phyloP scores from a whole-genome alignment of 2,797 vertebrate genomes.

The Kryptolebias ocellatus region DNA sequence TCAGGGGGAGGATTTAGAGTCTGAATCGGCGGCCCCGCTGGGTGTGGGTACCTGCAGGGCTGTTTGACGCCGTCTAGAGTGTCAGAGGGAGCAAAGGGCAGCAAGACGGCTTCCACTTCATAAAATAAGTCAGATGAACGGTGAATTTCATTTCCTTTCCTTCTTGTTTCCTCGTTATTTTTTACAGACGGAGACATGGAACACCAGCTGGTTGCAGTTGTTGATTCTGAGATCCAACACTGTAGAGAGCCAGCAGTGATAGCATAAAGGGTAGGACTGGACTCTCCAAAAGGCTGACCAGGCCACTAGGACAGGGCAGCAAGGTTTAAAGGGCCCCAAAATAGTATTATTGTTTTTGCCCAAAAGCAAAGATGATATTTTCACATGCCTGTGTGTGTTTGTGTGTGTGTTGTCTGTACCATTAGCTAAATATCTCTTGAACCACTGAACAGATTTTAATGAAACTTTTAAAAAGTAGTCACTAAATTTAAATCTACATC shows the following conservation, averaged over 20 bases:
- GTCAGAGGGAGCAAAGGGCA: slow-evolving; percentile 44
- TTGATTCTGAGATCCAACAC: slow-evolving; percentile 24
- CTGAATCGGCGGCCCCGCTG: slow-evolving; percentile 61
- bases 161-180: slow-evolving; percentile 17
- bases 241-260: slow-evolving; percentile 6
- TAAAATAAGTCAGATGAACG: slow-evolving; percentile 23
- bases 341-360: neutral
- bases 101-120: slow-evolving; percentile 27
- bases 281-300: no score
- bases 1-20: slow-evolving; percentile 72
- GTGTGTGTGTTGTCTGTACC: no score
- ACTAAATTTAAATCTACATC: no score
- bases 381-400: no score
- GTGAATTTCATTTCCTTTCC: slow-evolving; percentile 26
- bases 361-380: no score
- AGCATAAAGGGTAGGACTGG: neutral
- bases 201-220: slow-evolving; percentile 34
- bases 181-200: slow-evolving; percentile 37
- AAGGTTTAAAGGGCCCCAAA: neutral
- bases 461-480: no score
- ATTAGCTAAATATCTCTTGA: no score
- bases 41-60: slow-evolving; percentile 51
- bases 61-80: slow-evolving; percentile 46
- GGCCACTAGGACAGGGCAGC: no score
- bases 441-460: no score